Conservation (phyloP, 2,888 invertebrate species). For the Epinotia nisella region DNA sequence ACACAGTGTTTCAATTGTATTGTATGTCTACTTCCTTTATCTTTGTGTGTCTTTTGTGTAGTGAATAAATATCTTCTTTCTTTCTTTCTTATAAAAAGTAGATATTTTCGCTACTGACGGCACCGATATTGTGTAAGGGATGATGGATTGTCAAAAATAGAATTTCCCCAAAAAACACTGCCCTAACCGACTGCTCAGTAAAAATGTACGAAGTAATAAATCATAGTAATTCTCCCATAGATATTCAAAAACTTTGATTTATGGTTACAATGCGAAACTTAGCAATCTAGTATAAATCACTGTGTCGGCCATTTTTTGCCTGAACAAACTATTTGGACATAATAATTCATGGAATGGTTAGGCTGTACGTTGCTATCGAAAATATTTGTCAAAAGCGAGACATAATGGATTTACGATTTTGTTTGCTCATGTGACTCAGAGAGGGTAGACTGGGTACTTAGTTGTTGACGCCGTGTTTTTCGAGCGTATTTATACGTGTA, state of each 20-base stretch:
- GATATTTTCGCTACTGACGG: too few species aligned
- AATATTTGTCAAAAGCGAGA: constrained; percentile 39
- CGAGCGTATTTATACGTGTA: too few species aligned
- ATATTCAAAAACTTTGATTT: constrained; percentile 6
- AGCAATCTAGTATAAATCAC: constrained; percentile 9
- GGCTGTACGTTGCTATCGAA: constrained; percentile 3
- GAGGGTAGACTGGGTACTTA: neutral
- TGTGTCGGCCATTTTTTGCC: neutral
- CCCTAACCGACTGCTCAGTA: neutral
- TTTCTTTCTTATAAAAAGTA: too few species aligned
- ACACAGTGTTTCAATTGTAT: too few species aligned
- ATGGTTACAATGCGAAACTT: neutral
- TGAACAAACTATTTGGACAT: constrained; percentile 31
- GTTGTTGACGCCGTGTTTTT: neutral
- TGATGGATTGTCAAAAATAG: too few species aligned
- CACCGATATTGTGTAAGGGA: neutral
- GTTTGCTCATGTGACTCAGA: constrained; percentile 21
- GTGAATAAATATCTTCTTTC: too few species aligned
- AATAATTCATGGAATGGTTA: constrained; percentile 23
- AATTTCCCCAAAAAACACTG: neutral
- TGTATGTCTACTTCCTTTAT: too few species aligned
- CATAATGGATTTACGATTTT: constrained; percentile 40
- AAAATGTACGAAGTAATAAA: constrained; percentile 11
- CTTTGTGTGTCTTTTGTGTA: too few species aligned
- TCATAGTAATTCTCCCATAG: constrained; percentile 6